phyloP scores from a whole-genome alignment of 2,113 vertebrate genomes.

The Campylomormyrus numenius region DNA sequence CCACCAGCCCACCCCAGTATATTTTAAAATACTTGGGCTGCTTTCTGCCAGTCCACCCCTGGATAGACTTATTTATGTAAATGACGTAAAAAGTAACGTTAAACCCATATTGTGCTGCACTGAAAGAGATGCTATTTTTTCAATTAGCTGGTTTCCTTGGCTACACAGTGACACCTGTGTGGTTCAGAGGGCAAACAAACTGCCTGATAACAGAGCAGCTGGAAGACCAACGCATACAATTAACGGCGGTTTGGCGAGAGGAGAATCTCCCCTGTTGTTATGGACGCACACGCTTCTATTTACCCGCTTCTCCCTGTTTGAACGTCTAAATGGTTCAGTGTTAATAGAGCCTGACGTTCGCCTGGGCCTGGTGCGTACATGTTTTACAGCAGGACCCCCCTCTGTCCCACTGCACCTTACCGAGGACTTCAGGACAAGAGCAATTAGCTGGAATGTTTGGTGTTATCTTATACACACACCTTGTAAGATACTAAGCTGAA shows the following conservation, averaged over 20 bases:
- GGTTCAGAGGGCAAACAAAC: not conserved
- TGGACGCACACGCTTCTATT: not conserved
- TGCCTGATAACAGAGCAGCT: not conserved
- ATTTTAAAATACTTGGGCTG: not conserved
- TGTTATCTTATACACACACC: not conserved
- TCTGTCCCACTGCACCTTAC: not conserved
- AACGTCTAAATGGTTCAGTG: not conserved
- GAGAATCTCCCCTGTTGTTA: not conserved
- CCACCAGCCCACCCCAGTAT: not conserved
- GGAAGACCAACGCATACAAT: not conserved
- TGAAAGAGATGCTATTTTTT: not conserved
- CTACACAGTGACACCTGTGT: not conserved
- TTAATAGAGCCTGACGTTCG: not conserved
- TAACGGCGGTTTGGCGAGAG: not conserved
- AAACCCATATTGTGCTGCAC: not conserved
- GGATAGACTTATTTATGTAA: not conserved
- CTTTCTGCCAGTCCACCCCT: not conserved
- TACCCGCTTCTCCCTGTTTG: not conserved
- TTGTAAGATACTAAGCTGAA: not conserved
- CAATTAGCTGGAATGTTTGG: not conserved
- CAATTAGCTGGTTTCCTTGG: not conserved
- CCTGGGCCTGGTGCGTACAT: not conserved
- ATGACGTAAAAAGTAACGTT: not conserved
- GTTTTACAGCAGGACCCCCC: not conserved
- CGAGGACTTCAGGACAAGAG: not conserved